phyloP scores from a whole-genome alignment of 2,797 vertebrate genomes.

The Phrynocephalus guinanensis region DNA sequence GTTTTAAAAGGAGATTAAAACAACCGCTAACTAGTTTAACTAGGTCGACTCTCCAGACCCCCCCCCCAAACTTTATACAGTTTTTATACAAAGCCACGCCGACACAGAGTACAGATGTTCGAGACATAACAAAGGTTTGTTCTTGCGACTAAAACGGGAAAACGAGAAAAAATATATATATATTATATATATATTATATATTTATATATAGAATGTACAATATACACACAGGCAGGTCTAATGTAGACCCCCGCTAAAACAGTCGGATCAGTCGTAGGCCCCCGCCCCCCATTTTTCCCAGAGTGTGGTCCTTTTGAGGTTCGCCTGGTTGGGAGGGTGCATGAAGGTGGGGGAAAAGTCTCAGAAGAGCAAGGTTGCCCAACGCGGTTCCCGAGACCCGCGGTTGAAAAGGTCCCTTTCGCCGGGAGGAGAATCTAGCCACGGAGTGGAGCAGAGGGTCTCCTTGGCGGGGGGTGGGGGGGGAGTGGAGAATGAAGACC shows the following conservation, averaged over 20 bases:
- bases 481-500: too few relatives aligned
- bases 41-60: not conserved
- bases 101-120: not conserved
- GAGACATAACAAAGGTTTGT: not conserved
- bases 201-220: not conserved
- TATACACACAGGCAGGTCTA: constrained; percentile 5
- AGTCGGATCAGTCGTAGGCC: not conserved
- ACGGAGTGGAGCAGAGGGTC: too few relatives aligned
- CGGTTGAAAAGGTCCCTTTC: too few relatives aligned
- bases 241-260: not conserved
- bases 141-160: not conserved
- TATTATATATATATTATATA: not conserved
- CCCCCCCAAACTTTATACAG: constrained; percentile 14
- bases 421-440: too few relatives aligned
- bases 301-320: not conserved
- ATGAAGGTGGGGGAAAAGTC: too few relatives aligned
- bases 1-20: not conserved
- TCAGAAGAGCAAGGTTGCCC: too few relatives aligned
- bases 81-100: constrained; percentile 4
- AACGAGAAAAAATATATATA: not conserved
- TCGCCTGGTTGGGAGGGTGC: too few relatives aligned
- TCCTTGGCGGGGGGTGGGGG: too few relatives aligned
- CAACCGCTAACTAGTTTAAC: not conserved
- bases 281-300: too few relatives aligned
- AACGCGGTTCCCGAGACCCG: too few relatives aligned